Percentiles rank a stretch among this genome's conserved stretches.
These are phyloP conservation scores for Pygocentrus nattereri DNA, from an alignment of 2,797 vertebrate species.

Conservation along the genomic window DNA sequence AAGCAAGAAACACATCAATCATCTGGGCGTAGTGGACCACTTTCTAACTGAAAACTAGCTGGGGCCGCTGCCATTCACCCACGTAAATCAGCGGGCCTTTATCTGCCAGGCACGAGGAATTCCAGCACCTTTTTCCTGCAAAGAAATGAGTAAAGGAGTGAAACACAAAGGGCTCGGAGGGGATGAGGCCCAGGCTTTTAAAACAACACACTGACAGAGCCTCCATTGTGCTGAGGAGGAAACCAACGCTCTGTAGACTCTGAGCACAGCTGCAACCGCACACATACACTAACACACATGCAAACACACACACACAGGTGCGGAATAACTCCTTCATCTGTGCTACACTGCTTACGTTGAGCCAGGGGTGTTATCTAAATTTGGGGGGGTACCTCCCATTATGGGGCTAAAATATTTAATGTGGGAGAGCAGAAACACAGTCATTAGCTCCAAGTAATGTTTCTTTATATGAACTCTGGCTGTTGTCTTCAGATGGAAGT, in stretches of 20 bases:
- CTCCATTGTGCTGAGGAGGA: constrained; percentile 78
- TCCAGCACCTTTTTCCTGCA: constrained; percentile 22
- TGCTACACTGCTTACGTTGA: not conserved
- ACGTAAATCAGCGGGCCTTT: constrained; percentile 28
- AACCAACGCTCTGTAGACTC: constrained; percentile 70
- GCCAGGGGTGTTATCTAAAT: not conserved
- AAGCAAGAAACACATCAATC: constrained; percentile 28
- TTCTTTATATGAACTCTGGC: not conserved
- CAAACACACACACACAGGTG: constrained; percentile 18
- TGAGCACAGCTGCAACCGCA: constrained; percentile 70
- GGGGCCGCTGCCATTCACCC: not conserved
- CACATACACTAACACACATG: constrained; percentile 28
- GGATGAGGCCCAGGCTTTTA: constrained; percentile 75
- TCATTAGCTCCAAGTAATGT: not conserved
- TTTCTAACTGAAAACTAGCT: not conserved
- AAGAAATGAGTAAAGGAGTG: constrained; percentile 29
- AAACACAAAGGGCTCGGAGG: constrained; percentile 70
- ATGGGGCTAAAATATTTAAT: not conserved
- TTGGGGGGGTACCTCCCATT: not conserved
- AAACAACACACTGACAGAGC: constrained; percentile 82
- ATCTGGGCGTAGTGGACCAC: not conserved
- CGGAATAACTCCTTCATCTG: not conserved
- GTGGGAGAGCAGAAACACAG: too few species aligned
- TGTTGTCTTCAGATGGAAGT: too few species aligned
- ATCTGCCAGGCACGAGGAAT: constrained; percentile 23